Evolutionary conservation across 2,113 vertebrate genomes (phyloP).

Genomic region (Agapornis roseicollis): DNA sequence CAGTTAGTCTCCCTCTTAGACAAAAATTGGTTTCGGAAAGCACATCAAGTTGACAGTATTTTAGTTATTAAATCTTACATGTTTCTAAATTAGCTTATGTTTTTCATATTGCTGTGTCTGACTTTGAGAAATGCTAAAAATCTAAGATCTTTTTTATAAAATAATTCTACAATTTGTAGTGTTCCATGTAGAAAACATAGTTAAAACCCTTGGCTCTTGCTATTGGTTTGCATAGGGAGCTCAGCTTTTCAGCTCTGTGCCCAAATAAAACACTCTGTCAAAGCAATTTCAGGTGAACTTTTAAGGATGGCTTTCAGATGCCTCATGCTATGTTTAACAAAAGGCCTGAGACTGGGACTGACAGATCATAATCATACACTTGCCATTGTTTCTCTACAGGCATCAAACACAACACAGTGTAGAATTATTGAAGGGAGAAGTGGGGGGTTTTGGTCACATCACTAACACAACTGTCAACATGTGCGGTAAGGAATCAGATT

Average conservation of each 20-base stretch:
- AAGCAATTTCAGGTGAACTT: not conserved
- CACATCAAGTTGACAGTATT: not conserved
- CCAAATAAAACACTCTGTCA: not conserved
- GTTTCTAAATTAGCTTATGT: not conserved
- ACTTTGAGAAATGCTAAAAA: not conserved
- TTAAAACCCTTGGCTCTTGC: not conserved
- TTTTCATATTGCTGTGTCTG: not conserved
- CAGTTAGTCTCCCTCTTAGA: not conserved
- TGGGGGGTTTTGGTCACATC: not conserved
- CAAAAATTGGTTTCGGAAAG: not conserved
- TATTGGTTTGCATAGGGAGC: accelerated
- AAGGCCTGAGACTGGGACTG: not conserved
- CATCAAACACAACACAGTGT: not conserved
- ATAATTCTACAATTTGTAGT: not conserved
- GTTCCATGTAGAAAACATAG: not conserved
- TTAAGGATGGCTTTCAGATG: not conserved
- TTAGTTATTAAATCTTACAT: not conserved
- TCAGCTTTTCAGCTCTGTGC: not conserved
- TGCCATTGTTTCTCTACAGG: not conserved
- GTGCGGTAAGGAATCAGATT: not conserved
- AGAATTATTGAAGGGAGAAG: not conserved
- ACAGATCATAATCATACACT: not conserved
- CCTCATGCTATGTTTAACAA: not conserved
- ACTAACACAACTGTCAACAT: not conserved
- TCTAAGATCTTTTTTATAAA: not conserved